These are phyloP conservation scores for human (Homo sapiens) DNA, from an alignment of 2,113 vertebrate species.

Conservation along the genomic window GRCh38 chr2:156608501-156609000, in stretches of 20 bases:
- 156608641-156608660: conserved; percentile 56
- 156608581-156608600: conserved; percentile 36
- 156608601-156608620: conserved; percentile 31
- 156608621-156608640: conserved; percentile 14
- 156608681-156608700: conserved; percentile 55
- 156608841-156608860: neutral
- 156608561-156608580: neutral
- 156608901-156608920: neutral
- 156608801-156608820: conserved; percentile 43
- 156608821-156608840: neutral
- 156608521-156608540: conserved; percentile 1
- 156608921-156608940: neutral
- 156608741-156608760: conserved; percentile 61
- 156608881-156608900: neutral
- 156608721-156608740: conserved; percentile 64
- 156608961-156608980: neutral
- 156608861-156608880: neutral
- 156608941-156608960: neutral
- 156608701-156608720: conserved; percentile 70
- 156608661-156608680: conserved; percentile 65
- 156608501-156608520: neutral
- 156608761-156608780: conserved; percentile 73
- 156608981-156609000: conserved; percentile 24
- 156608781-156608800: conserved; percentile 44
- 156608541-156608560: conserved; percentile 17